Conservation (phyloP, 2,888 invertebrate species). For the Cantharis rufa region DNA sequence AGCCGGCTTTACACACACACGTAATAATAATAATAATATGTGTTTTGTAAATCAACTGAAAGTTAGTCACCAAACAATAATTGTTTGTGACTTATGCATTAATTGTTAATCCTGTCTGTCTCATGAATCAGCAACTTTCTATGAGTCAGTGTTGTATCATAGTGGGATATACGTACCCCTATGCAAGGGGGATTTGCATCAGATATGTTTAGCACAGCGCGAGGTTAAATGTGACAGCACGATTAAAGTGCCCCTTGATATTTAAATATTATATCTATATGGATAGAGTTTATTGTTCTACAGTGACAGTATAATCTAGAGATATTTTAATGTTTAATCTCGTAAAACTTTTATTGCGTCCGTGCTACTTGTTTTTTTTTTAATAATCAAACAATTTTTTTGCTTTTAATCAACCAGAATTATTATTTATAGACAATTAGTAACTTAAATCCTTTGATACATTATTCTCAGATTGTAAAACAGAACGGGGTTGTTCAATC, state of each 20-base stretch:
- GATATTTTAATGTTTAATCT: not conserved
- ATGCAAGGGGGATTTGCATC: conserved; percentile 22
- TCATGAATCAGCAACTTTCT: conserved; percentile 33
- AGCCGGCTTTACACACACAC: too few relatives aligned
- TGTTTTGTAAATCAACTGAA: not conserved
- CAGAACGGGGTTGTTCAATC: not conserved
- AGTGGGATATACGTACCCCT: conserved; percentile 15
- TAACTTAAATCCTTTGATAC: not conserved
- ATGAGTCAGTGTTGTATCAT: conserved; percentile 31
- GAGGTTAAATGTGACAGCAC: conserved; percentile 25
- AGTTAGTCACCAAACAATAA: conserved; percentile 11
- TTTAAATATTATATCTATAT: conserved; percentile 31
- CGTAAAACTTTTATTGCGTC: not conserved
- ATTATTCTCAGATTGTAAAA: not conserved
- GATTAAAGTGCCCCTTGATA: conserved; percentile 28
- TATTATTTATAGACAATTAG: not conserved
- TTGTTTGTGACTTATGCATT: conserved; percentile 9
- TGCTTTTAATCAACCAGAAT: not conserved
- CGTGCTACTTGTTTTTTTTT: not conserved
- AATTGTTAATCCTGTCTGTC: conserved; percentile 26
- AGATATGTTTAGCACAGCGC: conserved; percentile 22
- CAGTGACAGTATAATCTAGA: conserved; percentile 8
- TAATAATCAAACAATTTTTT: not conserved
- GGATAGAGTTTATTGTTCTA: conserved; percentile 15
- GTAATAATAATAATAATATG: too few relatives aligned